Evolutionary conservation across 2,797 vertebrate species (phyloP), one percentile per base, ranked within the genome.

Genomic region (Knipowitschia caucasica): DNA sequence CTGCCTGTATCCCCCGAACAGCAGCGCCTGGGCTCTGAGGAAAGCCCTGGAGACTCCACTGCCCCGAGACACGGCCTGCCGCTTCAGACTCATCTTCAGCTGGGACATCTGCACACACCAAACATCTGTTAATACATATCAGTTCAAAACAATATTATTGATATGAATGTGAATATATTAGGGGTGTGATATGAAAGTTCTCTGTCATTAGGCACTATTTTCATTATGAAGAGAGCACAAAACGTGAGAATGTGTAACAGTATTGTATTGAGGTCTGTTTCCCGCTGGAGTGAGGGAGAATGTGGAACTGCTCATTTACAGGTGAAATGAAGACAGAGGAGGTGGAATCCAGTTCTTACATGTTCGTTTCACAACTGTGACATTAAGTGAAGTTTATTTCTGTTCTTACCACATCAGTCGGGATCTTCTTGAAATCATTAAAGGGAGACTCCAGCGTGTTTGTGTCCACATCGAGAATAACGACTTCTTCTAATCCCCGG

Each of bases 1-100:
- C 0, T 94, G 91, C 5, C 85, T 90, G 80, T 96, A 95, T 2
- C 91, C 83, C 39, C 94, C 94, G 4, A 96, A 96, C 18, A 96
- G 89, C 67, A 92, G 77, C 2, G 91, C 91, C 73, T 95, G 94
- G n/a, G 91, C 89, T 62, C 82, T 88, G 29, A 96, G 91, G 49
- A 96, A 96, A 5, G 93, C 92, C 29, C 67, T 86, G 1, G 94
- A 92, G 4, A 96, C 91, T 0, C 93, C 92, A 12, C 88, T 90
- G 1, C 94, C 94, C 0, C 92, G 86, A 5, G 86, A 75, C 9
- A 92, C 83, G 0, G 92, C 90, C 30, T 92, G 92, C 1, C 90
- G 93, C 70, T 92, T 93, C 47, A 96, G 70, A 53, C 83, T 84
- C 29, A 90, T 65, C 78, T 92, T 93, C 65, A 96, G 75, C 31